Evolutionary conservation across 2,888 invertebrate genomes (phyloP).

Genomic region (Ecliptopera silaceata): DNA sequence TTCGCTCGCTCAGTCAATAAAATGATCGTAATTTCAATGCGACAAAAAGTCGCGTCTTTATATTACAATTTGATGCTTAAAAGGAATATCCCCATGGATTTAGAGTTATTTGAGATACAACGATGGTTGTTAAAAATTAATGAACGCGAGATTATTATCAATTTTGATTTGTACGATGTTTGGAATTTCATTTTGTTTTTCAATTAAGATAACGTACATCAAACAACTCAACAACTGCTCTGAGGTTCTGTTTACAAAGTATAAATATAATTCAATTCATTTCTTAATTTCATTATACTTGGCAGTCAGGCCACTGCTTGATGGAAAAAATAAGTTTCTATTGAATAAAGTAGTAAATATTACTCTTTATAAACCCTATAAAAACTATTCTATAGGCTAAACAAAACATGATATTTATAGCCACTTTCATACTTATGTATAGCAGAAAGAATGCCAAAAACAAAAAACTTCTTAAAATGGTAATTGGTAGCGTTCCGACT

Average conservation of each 20-base stretch:
- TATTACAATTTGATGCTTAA: background rate
- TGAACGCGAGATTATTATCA: conserved; percentile 46
- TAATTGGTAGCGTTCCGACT: conserved; percentile 33
- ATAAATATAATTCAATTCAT: no score
- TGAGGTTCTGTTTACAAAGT: no score
- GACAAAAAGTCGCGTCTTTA: conserved; percentile 1
- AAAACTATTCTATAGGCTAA: background rate
- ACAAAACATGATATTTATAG: background rate
- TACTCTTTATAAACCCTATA: no score
- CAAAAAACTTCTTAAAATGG: conserved; percentile 14
- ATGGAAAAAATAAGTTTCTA: no score
- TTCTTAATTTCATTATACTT: no score
- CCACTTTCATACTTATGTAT: background rate
- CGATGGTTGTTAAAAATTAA: conserved; percentile 39
- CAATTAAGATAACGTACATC: background rate
- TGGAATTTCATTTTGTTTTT: conserved; percentile 12
- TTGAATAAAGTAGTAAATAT: no score
- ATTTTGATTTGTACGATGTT: conserved; percentile 22
- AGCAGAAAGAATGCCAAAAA: conserved; percentile 5
- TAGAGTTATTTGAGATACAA: conserved; percentile 33
- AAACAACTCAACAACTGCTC: background rate
- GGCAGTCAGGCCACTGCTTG: no score
- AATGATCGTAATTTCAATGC: background rate
- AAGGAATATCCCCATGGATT: conserved; percentile 15
- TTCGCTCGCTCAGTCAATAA: no score